phyloP scores from a whole-genome alignment of 2,113 vertebrate genomes.

The Cottus gobio region DNA sequence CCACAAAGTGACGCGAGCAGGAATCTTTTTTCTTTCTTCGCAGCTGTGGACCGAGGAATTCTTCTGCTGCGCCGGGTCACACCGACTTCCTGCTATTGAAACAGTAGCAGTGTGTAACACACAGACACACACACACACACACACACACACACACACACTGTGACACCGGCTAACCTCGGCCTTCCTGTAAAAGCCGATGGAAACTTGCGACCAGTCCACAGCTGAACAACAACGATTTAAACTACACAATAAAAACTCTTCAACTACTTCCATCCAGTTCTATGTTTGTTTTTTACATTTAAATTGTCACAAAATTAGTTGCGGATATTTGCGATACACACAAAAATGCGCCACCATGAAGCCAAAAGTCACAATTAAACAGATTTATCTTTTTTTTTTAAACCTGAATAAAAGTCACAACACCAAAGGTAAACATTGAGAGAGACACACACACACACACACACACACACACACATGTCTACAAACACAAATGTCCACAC shows the following conservation, averaged over 20 bases:
- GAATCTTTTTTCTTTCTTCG: neutral
- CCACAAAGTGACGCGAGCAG: slow-evolving; percentile 6
- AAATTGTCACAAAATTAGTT: neutral
- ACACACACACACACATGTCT: slow-evolving; percentile 13
- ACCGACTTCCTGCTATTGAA: slow-evolving; percentile 74
- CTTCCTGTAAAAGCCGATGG: slow-evolving; percentile 60
- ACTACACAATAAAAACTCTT: neutral
- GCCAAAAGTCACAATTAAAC: neutral
- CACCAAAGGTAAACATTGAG: neutral
- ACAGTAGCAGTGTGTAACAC: slow-evolving; percentile 66
- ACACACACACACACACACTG: slow-evolving; percentile 9
- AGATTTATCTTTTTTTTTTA: too few relatives aligned
- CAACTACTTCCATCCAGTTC: neutral
- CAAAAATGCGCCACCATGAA: too few relatives aligned
- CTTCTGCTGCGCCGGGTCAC: slow-evolving; percentile 34
- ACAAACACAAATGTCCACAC: too few relatives aligned
- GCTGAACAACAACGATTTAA: slow-evolving; percentile 33
- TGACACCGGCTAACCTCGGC: slow-evolving; percentile 39
- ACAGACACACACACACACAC: slow-evolving; percentile 9
- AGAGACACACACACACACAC: neutral
- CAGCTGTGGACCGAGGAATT: slow-evolving; percentile 46
- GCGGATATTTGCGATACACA: neutral
- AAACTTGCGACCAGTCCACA: slow-evolving; percentile 55
- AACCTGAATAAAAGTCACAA: neutral
- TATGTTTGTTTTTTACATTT: neutral